Base-by-base conservation (phyloP, 2,113 vertebrate species). In the Apodemus speciosus region DNA sequence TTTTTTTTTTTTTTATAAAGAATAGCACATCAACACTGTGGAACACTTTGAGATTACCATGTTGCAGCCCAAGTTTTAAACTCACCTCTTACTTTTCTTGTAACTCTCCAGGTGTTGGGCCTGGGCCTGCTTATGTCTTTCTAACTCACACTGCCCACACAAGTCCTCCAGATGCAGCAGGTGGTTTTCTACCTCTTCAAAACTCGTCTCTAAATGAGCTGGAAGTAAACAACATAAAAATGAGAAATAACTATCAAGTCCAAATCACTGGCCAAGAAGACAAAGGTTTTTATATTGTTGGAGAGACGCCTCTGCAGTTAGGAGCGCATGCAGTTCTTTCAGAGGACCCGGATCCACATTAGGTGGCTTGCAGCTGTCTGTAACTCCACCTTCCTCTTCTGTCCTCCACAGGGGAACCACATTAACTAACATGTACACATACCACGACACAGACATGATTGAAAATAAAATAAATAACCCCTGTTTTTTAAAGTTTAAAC, bases 11-110 rank as follows among this genome's bases (percentile, higher is more conserved):
- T 10, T 5, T 35, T 15, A 85, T 94, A 94, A n/a, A 91, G 77
- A 38, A 46, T 9, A 87, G 75, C 16, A 79, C 27, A 9, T 79
- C 88, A 69, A 32, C 71, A 90, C 30, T 20, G 6, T 10, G 32
- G 69, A 75, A 77, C 92, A 89, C 38, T 77, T 11, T 15, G 40
- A 91, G 73, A 60, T 3, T 84, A 35, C 85, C 88, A 32, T 20
- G 72, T 1, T 25, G 4, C 38, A 35, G 35, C 51, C 35, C 27
- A 40, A 15, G 40, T 93, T 71, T 76, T 73, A 86, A 71, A 97
- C 94, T 97, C 96, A 99, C 99, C 99, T 99, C 97, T 99, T 99
- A 77, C 98, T 99, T 93, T 98, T 99, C 98, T 99, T 99, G 92
- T 99, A 99, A 93, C 95, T 98, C 93, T 99, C 99, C 92, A 99